Base-by-base conservation (phyloP, 2,888 invertebrate species). In the Cyaniris semiargus region DNA sequence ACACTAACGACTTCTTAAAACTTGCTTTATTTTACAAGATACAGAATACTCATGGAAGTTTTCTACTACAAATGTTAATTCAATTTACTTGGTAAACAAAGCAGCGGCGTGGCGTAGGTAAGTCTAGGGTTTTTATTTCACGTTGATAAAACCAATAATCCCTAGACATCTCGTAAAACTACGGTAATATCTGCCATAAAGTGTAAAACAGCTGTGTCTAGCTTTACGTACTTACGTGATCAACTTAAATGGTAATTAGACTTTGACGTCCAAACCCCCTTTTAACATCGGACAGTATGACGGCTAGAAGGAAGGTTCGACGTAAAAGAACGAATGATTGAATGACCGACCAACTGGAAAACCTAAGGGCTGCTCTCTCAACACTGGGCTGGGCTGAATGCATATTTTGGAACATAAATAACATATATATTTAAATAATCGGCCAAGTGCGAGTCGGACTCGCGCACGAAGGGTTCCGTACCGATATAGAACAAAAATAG, bases 201-300 rank as follows among this genome's bases (percentile, higher is more conserved):
- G 76, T 80, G 78, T 80, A 81, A 81, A 82, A 81, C 82, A 81
- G 79, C 80, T 81, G 82, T 78, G 80, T 80, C 79, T 76, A 78
- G 77, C 71, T 78, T 79, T 77, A 71, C 76, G 77, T 77, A 79
- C 78, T 79, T 79, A 83, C 80, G 82, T 82, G 82, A 84, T 82
- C 80, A 81, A 82, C 79, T 81, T 81, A 80, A 81, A 84, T 80
- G 81, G 81, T 83, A 82, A 84, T 84, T 83, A 83, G 78, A 82
- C 80, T 58, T 56, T 78, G 76, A 77, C 76, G 78, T 79, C 76
- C 77, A 15, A n/a, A n/a, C n/a, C 70, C 77, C 74, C 77, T 79
- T 82, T 75, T 79, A 53, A 53, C 53, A 18, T 53, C 48, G 10
- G 38, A 38, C 38, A 44, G 10, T 53, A 53, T 53, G 53, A 18